Evolutionary conservation across 2,888 invertebrate species (phyloP), one percentile per base, ranked within the genome.

Genomic region (Limnephilus rhombicus): DNA sequence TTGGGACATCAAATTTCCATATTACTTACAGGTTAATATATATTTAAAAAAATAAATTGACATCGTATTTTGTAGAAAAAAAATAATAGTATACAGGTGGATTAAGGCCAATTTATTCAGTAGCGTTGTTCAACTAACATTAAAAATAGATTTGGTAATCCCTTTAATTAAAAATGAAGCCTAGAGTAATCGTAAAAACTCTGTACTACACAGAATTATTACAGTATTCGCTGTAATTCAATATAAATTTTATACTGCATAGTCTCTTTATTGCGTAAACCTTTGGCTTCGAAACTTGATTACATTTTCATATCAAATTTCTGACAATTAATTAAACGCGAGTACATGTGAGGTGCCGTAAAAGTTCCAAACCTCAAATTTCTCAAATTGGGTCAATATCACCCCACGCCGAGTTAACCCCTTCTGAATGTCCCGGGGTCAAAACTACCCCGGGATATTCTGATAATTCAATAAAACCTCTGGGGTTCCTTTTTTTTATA

Each of bases 301-400:
- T 86, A 86, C 29, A 45, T 49, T 45, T 49, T 45, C 29, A n/a
- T 53, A 86, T 86, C 86, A 86, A 49, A 29, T 29, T 29, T 24
- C 49, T 49, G 45, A 86, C 49, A 86, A 49, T 86, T 86, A 29
- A 86, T 49, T 86, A 49, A 86, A 45, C 45, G 53, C n/a, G 45
- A 53, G 45, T 53, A 49, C 31, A 86, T 45, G 41, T 41, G 34
- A 82, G 34, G 41, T 34, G 85, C 41, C 85, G 29, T 85, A 68
- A 68, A 68, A 68, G 68, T 68, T 68, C 24, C 68, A 68, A 68
- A n/a, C 68, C 68, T 68, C 68, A 68, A 68, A 53, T 53, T 53
- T 53, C 53, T 13, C 13, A 53, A 53, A 53, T 53, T 53, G 53
- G 53, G 53, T 53, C 53, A 53, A 53, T 53, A 53, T 53, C 53